These are phyloP conservation scores for Sebastes kiyomatsui DNA, from an alignment of 2,797 vertebrate species.

Conservation along the genomic window DNA sequence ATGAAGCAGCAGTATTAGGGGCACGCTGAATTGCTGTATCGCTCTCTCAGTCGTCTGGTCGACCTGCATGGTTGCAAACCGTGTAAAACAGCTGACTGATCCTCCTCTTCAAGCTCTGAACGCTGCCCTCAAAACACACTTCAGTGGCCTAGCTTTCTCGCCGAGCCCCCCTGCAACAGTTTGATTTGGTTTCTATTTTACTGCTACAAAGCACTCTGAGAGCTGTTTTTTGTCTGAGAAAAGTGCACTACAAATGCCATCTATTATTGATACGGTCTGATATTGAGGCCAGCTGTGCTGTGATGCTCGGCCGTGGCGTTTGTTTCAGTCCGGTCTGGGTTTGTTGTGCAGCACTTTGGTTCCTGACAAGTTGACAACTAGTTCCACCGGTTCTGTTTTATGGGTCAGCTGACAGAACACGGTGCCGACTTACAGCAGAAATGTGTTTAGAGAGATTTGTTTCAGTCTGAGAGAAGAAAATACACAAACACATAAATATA, in stretches of 20 bases:
- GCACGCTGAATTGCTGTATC: not conserved
- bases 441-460: constrained; percentile 6
- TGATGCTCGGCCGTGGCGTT: constrained; percentile 23
- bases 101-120: constrained; percentile 18
- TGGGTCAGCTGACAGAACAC: constrained; percentile 53
- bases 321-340: constrained; percentile 35
- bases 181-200: constrained; percentile 57
- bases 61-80: constrained; percentile 10
- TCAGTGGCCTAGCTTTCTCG: constrained; percentile 55
- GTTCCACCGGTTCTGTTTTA: constrained; percentile 42
- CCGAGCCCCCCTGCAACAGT: constrained; percentile 31
- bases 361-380: constrained; percentile 43
- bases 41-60: not conserved
- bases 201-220: constrained; percentile 57
- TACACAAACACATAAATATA: not conserved
- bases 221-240: constrained; percentile 57
- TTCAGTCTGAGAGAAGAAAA: constrained; percentile 7
- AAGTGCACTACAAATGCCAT: constrained; percentile 68
- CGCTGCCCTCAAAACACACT: constrained; percentile 64
- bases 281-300: constrained; percentile 57
- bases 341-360: constrained; percentile 42
- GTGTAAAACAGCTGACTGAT: constrained; percentile 3
- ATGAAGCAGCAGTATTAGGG: too few species aligned
- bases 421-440: not conserved
- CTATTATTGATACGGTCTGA: constrained; percentile 73